Percentiles rank a stretch among this genome's conserved stretches.
These are phyloP conservation scores for Syngnathus scovelli DNA, from an alignment of 2,113 vertebrate species.

Conservation along the genomic window DNA sequence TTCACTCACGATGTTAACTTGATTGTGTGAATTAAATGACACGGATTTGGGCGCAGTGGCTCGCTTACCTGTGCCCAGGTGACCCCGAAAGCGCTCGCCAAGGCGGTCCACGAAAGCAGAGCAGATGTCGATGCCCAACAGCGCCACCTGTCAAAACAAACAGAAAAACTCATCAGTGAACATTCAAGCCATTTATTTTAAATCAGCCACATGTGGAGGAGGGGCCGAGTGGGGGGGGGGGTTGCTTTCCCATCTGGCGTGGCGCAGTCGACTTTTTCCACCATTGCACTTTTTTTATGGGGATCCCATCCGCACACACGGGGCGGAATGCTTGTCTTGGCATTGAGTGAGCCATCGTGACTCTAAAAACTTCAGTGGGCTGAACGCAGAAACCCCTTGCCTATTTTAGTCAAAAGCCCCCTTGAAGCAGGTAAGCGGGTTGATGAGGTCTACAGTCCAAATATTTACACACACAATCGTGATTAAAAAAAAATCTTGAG, in stretches of 20 bases:
- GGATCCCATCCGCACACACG: constrained; percentile 56
- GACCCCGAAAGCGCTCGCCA: constrained; percentile 84
- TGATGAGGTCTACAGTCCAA: not conserved
- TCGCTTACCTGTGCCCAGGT: constrained; percentile 82
- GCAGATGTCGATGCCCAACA: constrained; percentile 88
- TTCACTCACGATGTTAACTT: no score
- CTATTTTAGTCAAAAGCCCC: constrained; percentile 67
- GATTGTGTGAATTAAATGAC: not conserved
- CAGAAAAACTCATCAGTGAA: constrained; percentile 7
- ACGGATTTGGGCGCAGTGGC: not conserved
- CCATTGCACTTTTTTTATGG: constrained; percentile 49
- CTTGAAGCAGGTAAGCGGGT: constrained; percentile 43
- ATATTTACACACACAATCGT: not conserved
- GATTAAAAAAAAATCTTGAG: constrained; percentile 7
- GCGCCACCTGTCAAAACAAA: constrained; percentile 75
- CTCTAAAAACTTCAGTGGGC: constrained; percentile 2
- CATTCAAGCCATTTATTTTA: not conserved
- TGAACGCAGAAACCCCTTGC: constrained; percentile 41
- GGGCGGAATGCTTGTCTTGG: constrained; percentile 72
- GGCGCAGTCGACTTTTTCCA: constrained; percentile 53
- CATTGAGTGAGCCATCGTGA: constrained; percentile 46
- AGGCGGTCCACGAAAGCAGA: constrained; percentile 83
- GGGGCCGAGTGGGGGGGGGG: not conserved
- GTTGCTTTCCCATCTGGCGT: not conserved
- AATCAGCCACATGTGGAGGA: no score